Evolutionary conservation across 2,888 invertebrate species (phyloP).

Genomic region (Diplolepis rosae): DNA sequence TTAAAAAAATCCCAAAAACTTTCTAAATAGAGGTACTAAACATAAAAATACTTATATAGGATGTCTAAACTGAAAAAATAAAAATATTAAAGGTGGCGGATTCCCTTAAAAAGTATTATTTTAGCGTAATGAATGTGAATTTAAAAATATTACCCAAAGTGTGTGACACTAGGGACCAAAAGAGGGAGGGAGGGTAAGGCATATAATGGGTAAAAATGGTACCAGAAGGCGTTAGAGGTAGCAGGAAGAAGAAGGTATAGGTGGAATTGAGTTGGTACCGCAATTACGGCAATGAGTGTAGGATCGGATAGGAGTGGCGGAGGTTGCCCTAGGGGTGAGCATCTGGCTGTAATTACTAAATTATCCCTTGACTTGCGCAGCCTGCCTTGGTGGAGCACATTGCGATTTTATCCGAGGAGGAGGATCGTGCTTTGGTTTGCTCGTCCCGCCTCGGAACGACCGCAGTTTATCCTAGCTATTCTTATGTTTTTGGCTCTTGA

Average conservation of each 20-base stretch:
- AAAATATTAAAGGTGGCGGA: too few species aligned
- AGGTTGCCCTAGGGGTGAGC: conserved; percentile 59
- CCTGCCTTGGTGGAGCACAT: conserved; percentile 55
- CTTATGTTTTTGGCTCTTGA: background rate
- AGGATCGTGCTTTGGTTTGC: conserved; percentile 53
- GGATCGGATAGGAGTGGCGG: conserved; percentile 26
- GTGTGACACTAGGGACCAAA: background rate
- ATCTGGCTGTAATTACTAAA: conserved; percentile 72
- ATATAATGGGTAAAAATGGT: conserved; percentile 16
- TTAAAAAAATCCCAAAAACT: too few species aligned
- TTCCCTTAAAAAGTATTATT: too few species aligned
- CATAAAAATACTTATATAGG: too few species aligned
- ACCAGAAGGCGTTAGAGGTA: conserved; percentile 42
- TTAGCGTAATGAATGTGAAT: too few species aligned
- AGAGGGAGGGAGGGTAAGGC: conserved; percentile 22
- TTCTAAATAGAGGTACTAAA: too few species aligned
- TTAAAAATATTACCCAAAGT: background rate
- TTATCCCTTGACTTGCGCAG: conserved; percentile 66
- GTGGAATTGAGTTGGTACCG: conserved; percentile 39
- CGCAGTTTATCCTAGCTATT: conserved; percentile 53
- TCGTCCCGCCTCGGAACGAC: conserved; percentile 52
- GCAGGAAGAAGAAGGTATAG: conserved; percentile 40
- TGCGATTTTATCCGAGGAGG: conserved; percentile 60
- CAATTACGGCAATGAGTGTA: conserved; percentile 37
- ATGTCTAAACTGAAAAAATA: too few species aligned